Evolutionary conservation across 2,888 invertebrate genomes (phyloP).

Genomic region (Phrixothrix hirtus): DNA sequence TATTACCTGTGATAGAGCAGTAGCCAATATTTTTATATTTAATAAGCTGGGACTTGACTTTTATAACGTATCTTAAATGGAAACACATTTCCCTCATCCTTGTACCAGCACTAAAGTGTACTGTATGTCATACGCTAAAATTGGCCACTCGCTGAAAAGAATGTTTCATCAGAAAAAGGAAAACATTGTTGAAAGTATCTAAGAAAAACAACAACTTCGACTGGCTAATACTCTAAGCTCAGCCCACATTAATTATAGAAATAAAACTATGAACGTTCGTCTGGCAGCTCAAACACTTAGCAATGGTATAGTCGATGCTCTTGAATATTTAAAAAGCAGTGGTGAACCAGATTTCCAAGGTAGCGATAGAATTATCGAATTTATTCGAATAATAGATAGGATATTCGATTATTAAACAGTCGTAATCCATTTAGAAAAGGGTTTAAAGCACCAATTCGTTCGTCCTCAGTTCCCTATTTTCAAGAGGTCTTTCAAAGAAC

Average conservation of each 20-base stretch:
- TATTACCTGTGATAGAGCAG: conserved; percentile 20
- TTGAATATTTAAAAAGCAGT: conserved; percentile 25
- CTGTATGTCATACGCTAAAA: conserved; percentile 1
- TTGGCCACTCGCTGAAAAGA: neutral
- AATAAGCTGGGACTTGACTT: too few species aligned
- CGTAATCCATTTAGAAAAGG: conserved; percentile 35
- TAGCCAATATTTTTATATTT: conserved; percentile 16
- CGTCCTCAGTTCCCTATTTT: conserved; percentile 23
- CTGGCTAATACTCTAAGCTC: too few species aligned
- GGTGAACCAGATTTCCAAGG: conserved; percentile 21
- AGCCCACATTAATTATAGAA: too few species aligned
- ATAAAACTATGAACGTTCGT: conserved; percentile 35
- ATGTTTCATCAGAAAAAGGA: too few species aligned
- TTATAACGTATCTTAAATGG: too few species aligned
- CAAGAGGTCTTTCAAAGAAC: conserved; percentile 22
- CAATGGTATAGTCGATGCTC: conserved; percentile 31
- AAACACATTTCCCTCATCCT: too few species aligned
- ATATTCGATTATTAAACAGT: conserved; percentile 36
- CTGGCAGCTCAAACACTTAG: conserved; percentile 35
- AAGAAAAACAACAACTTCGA: too few species aligned
- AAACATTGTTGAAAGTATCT: too few species aligned
- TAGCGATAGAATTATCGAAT: conserved; percentile 32
- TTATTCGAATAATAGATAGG: conserved; percentile 31
- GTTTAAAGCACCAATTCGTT: conserved; percentile 30
- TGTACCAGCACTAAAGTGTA: too few species aligned